Percentiles rank a stretch among this genome's conserved stretches.
These are phyloP conservation scores for Gastracanthus pulcherrimus DNA, from an alignment of 2,888 invertebrate genomes.

Conservation along the genomic window DNA sequence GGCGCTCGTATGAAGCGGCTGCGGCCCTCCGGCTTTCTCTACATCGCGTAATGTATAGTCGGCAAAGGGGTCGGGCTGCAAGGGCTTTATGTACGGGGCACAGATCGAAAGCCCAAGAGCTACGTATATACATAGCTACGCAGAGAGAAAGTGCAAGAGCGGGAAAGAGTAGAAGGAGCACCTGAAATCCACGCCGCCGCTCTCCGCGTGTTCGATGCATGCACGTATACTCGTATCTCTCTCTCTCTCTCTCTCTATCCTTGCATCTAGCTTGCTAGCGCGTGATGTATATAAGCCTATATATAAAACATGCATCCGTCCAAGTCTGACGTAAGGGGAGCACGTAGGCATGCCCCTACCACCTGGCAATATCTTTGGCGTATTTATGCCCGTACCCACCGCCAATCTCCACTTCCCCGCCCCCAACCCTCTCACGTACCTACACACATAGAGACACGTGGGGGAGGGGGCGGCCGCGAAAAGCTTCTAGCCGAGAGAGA, in stretches of 20 bases:
- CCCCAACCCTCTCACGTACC: too few species aligned
- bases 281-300: constrained; percentile 36
- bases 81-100: background rate
- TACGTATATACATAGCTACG: background rate
- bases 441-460: background rate
- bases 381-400: constrained; percentile 51
- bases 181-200: constrained; percentile 26
- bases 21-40: too few species aligned
- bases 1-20: background rate
- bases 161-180: constrained; percentile 1
- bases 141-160: background rate
- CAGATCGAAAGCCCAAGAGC: constrained; percentile 28
- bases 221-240: constrained; percentile 3
- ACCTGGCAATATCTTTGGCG: constrained; percentile 56
- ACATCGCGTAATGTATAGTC: background rate
- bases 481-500: constrained; percentile 7
- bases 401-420: too few species aligned
- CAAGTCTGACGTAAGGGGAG: constrained; percentile 47
- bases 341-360: constrained; percentile 38
- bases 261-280: background rate
- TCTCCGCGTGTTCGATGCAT: constrained; percentile 1
- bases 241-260: background rate
- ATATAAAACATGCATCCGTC: constrained; percentile 47
- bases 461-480: constrained; percentile 10
- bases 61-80: background rate